These are phyloP conservation scores for Pipra filicauda DNA, from an alignment of 2,113 vertebrate genomes.

Conservation along the genomic window DNA sequence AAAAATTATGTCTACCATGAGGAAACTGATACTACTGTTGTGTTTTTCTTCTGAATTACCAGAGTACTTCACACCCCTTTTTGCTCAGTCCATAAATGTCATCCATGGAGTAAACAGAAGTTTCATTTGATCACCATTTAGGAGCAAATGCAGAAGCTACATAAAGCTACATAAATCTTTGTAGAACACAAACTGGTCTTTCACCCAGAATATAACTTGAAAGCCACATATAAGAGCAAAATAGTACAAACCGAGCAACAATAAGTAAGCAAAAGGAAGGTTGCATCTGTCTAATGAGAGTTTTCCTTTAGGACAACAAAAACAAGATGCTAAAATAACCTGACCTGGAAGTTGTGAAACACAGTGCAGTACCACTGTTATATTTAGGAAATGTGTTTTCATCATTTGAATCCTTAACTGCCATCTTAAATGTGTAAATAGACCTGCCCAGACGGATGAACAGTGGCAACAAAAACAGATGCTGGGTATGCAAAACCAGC, in stretches of 20 bases:
- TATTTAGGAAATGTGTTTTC: background rate
- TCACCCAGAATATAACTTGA: background rate
- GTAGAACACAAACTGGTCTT: background rate
- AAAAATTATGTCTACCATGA: background rate
- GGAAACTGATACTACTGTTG: background rate
- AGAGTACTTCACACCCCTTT: background rate
- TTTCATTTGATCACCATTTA: background rate
- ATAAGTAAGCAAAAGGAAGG: background rate
- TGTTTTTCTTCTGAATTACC: background rate
- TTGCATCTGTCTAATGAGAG: background rate
- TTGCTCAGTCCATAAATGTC: background rate
- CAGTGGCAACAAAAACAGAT: background rate
- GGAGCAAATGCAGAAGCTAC: background rate
- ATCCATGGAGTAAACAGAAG: background rate
- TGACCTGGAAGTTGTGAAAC: background rate
- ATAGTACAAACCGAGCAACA: background rate
- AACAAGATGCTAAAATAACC: background rate
- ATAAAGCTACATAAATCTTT: background rate
- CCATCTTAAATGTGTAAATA: background rate
- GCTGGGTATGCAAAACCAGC: background rate
- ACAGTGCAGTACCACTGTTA: background rate
- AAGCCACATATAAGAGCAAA: background rate
- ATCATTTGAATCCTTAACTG: background rate
- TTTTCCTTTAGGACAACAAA: background rate
- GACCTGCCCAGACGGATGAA: background rate